Evolutionary conservation across 2,888 invertebrate genomes (phyloP).

Genomic region (Archaeoteleia sp.): DNA sequence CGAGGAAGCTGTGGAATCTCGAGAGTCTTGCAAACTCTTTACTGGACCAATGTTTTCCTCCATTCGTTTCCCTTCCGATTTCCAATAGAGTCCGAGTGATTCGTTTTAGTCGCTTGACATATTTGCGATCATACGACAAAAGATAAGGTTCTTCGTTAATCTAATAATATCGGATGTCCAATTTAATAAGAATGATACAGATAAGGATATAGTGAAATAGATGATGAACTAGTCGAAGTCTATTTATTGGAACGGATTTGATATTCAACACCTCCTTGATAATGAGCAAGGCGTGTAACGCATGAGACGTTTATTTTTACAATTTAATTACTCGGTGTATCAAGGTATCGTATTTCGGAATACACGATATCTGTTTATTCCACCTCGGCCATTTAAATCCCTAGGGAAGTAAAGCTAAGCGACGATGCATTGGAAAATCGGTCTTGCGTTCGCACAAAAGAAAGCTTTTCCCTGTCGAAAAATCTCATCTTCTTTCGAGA

Average conservation of each 20-base stretch:
- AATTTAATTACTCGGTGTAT: conserved; percentile 3
- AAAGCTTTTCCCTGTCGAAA: conserved; percentile 46
- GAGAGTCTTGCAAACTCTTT: conserved; percentile 23
- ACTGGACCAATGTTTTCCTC: conserved; percentile 28
- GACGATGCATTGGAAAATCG: conserved; percentile 47
- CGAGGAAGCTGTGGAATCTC: conserved; percentile 39
- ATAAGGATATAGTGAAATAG: conserved; percentile 3
- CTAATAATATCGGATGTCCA: not conserved
- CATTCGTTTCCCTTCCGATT: conserved; percentile 27
- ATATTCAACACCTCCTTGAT: not conserved
- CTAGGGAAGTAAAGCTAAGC: conserved; percentile 11
- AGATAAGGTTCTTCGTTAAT: conserved; percentile 3
- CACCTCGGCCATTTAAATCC: conserved; percentile 2
- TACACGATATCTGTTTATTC: conserved; percentile 1
- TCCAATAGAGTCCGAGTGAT: conserved; percentile 33
- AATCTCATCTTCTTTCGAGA: conserved; percentile 51
- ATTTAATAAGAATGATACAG: conserved; percentile 6
- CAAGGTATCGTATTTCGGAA: not conserved
- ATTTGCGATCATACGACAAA: conserved; percentile 43
- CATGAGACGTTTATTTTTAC: too few relatives aligned
- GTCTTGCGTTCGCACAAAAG: conserved; percentile 36
- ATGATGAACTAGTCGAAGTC: too few relatives aligned
- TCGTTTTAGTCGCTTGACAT: conserved; percentile 39
- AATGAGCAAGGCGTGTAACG: not conserved
- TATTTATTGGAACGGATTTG: not conserved